Evolutionary conservation across 2,113 vertebrate species (phyloP).

Genomic region (Noturus placidus): DNA sequence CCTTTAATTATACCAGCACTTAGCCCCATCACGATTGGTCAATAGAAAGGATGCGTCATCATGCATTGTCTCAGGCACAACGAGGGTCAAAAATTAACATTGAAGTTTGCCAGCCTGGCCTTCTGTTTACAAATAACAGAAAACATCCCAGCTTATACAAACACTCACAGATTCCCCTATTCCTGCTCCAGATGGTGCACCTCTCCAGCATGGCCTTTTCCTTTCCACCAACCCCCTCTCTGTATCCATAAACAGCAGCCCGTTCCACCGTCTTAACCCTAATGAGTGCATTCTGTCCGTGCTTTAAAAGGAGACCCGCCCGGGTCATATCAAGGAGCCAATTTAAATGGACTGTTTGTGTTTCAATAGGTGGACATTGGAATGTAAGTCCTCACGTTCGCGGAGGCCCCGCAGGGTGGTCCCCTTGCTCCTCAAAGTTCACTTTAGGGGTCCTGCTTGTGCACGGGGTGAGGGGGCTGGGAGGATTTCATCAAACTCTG

Average conservation of each 20-base stretch:
- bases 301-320: conserved; percentile 41
- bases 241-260: conserved; percentile 32
- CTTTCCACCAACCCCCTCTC: conserved; percentile 25
- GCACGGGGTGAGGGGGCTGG: conserved; percentile 37
- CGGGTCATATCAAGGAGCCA: conserved; percentile 44
- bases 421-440: conserved; percentile 60
- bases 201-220: conserved; percentile 23
- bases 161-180: conserved; percentile 49
- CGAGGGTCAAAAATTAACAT: conserved; percentile 37
- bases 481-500: conserved; percentile 37
- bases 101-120: conserved; percentile 12
- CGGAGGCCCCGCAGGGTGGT: conserved; percentile 55
- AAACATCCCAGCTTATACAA: conserved; percentile 46
- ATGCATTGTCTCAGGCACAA: conserved; percentile 44
- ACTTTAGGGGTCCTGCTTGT: conserved; percentile 55
- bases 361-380: conserved; percentile 58
- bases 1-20: conserved; percentile 45
- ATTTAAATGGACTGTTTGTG: conserved; percentile 60
- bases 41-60: conserved; percentile 42
- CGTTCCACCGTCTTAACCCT: conserved; percentile 54
- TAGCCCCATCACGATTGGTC: conserved; percentile 31
- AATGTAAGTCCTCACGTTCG: conserved; percentile 52
- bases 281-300: conserved; percentile 49
- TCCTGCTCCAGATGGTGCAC: conserved; percentile 49
- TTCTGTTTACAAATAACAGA: conserved; percentile 50